These are phyloP conservation scores for Limulus polyphemus DNA, from an alignment of 2,888 invertebrate genomes.

Conservation along the genomic window DNA sequence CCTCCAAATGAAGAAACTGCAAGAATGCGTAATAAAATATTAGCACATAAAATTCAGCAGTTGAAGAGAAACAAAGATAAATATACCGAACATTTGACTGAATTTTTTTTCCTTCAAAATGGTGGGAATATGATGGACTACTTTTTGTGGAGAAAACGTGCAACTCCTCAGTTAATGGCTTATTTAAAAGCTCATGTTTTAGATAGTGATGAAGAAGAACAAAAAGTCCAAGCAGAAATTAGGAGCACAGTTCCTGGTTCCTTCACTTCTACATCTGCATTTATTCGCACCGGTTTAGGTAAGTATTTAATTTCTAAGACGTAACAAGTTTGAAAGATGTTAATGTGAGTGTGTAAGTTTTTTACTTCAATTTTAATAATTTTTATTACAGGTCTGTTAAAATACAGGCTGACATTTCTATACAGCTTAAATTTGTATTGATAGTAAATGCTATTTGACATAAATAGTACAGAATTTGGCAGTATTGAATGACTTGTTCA, in stretches of 20 bases:
- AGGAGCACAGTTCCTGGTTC: conserved; percentile 4
- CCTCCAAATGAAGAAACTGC: conserved; percentile 32
- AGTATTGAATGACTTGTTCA: too few relatives aligned
- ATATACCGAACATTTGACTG: conserved; percentile 45
- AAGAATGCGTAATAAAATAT: conserved; percentile 30
- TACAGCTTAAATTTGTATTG: too few relatives aligned
- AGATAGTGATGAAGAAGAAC: conserved; percentile 47
- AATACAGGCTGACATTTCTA: too few relatives aligned
- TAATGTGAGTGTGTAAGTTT: too few relatives aligned
- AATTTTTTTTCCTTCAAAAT: conserved; percentile 72
- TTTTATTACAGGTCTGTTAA: too few relatives aligned
- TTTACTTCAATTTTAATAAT: too few relatives aligned
- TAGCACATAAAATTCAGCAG: conserved; percentile 30
- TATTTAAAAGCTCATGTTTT: conserved; percentile 61
- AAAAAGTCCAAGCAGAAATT: conserved; percentile 24
- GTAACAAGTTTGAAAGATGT: conserved; percentile 3
- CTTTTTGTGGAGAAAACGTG: conserved; percentile 65
- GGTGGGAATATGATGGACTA: conserved; percentile 82
- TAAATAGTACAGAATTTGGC: too few relatives aligned
- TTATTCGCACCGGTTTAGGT: conserved; percentile 22
- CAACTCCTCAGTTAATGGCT: conserved; percentile 53
- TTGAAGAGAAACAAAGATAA: conserved; percentile 33
- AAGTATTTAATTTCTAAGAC: conserved; percentile 31
- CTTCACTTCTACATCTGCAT: not conserved
- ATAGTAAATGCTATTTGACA: too few relatives aligned